phyloP scores from a whole-genome alignment of 2,797 vertebrate species.

The Chelidonichthys spinosus region DNA sequence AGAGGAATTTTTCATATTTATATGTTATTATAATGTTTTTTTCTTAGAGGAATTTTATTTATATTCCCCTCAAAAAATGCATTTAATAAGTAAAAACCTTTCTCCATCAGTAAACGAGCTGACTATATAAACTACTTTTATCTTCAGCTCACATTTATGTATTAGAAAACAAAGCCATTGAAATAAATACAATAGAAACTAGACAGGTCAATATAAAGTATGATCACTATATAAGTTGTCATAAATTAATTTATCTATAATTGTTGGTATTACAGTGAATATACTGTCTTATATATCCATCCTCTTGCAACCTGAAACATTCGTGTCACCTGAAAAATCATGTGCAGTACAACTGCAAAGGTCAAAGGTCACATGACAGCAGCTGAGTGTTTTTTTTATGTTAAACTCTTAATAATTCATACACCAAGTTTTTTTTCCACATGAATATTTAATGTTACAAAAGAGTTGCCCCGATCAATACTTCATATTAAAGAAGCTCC shows the following conservation, averaged over 20 bases:
- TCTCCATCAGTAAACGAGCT: too few species aligned
- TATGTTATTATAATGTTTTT: background rate
- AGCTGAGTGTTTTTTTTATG: too few species aligned
- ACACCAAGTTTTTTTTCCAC: too few species aligned
- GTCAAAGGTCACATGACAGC: conserved; percentile 8
- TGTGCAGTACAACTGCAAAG: conserved; percentile 1
- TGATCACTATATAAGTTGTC: too few species aligned
- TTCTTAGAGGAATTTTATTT: background rate
- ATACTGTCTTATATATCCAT: background rate
- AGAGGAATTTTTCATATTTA: background rate
- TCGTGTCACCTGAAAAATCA: conserved; percentile 12
- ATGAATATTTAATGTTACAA: background rate
- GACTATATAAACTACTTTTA: too few species aligned
- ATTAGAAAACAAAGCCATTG: too few species aligned
- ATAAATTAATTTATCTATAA: too few species aligned
- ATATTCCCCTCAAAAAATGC: background rate
- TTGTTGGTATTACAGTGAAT: too few species aligned
- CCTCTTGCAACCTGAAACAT: background rate
- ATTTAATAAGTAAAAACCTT: background rate
- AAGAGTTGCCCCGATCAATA: background rate
- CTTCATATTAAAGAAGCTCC: background rate
- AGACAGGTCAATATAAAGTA: too few species aligned
- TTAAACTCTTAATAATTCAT: too few species aligned
- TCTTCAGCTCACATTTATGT: too few species aligned
- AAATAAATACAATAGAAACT: too few species aligned